phyloP scores from a whole-genome alignment of 2,797 vertebrate genomes.

The Melanotaenia trifasciata region DNA sequence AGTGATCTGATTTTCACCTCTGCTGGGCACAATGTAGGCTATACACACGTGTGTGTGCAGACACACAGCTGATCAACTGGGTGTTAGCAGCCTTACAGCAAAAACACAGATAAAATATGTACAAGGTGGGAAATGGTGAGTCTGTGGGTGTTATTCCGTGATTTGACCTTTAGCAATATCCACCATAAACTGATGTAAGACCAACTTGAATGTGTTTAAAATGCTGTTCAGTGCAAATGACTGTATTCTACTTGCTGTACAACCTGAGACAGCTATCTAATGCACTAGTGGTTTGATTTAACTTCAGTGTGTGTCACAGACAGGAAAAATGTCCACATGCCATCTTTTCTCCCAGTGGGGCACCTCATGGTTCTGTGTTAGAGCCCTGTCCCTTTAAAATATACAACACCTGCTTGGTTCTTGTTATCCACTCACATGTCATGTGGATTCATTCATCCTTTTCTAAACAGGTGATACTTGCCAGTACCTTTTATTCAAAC shows the following conservation, averaged over 20 bases:
- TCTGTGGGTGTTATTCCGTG: neutral
- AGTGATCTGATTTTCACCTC: conserved; percentile 39
- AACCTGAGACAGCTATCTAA: neutral
- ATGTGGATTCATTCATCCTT: too few species aligned
- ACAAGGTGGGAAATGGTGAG: neutral
- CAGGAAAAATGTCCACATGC: neutral
- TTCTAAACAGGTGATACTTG: too few species aligned
- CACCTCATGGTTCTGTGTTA: neutral
- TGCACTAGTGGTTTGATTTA: neutral
- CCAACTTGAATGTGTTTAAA: neutral
- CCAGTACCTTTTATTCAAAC: too few species aligned
- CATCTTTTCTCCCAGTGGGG: neutral
- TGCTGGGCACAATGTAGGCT: conserved; percentile 4
- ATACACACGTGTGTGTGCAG: conserved; percentile 3
- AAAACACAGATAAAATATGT: conserved; percentile 3
- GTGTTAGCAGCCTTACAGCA: conserved; percentile 5
- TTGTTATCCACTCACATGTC: too few species aligned
- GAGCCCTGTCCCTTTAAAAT: neutral
- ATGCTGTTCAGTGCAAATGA: neutral
- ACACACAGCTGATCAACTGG: neutral
- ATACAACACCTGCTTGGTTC: neutral
- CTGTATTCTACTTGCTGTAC: too few species aligned
- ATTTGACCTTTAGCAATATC: neutral
- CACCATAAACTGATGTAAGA: neutral
- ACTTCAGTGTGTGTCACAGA: neutral